phyloP scores from a whole-genome alignment of 1,140 invertebrate species.

The Dinoponera quadriceps region DNA sequence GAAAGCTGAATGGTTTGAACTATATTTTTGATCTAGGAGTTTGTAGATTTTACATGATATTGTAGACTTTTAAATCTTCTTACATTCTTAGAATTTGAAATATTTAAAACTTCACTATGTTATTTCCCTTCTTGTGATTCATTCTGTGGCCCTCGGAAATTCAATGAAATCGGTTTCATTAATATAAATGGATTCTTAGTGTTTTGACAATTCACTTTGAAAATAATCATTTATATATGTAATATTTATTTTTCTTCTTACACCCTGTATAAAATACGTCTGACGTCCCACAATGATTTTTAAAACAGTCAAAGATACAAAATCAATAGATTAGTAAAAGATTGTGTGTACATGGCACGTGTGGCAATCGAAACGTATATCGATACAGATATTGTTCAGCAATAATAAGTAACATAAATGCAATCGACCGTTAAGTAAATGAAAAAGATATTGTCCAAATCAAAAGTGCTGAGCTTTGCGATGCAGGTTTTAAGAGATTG shows the following conservation, averaged over 20 bases:
- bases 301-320: constrained; percentile 12
- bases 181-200: not conserved
- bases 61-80: not conserved
- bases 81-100: constrained; percentile 3
- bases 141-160: not conserved
- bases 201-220: not conserved
- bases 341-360: not conserved
- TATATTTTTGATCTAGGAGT: not conserved
- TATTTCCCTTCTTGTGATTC: not conserved
- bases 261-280: constrained; percentile 18
- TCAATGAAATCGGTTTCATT: not conserved
- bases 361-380: constrained; percentile 13
- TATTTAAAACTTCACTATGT: not conserved
- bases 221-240: not conserved
- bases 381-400: not conserved
- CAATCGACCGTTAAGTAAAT: constrained; percentile 20
- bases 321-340: constrained; percentile 4
- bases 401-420: constrained; percentile 12
- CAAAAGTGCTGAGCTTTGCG: constrained; percentile 64
- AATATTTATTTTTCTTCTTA: constrained; percentile 31
- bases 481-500: constrained; percentile 73
- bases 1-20: not conserved
- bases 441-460: constrained; percentile 28
- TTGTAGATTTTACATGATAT: not conserved
- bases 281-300: not conserved